phyloP scores from a whole-genome alignment of 2,888 invertebrate species.

The Aleiodes testaceus region DNA sequence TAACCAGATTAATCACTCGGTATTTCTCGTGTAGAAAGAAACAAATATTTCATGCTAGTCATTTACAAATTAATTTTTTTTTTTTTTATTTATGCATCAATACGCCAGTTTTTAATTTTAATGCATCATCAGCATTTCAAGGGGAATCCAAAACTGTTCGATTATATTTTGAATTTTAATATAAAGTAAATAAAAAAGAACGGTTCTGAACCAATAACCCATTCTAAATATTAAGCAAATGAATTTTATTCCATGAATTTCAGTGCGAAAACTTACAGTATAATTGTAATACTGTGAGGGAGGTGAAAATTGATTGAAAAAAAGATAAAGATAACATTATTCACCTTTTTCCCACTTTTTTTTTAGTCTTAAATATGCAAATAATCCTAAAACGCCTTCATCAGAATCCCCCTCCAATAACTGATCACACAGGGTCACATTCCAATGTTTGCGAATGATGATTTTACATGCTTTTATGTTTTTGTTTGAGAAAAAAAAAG shows the following conservation, averaged over 20 bases:
- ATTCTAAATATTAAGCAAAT: slow-evolving; percentile 10
- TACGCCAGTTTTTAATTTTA: no score
- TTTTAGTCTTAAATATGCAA: not conserved
- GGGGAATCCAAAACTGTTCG: no score
- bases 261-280: slow-evolving; percentile 4
- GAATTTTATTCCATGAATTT: slow-evolving; percentile 17
- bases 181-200: not conserved
- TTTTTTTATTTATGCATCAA: slow-evolving; percentile 49
- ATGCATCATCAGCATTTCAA: no score
- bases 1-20: no score
- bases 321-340: not conserved
- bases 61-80: slow-evolving; percentile 59
- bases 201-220: not conserved
- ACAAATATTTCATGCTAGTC: slow-evolving; percentile 62
- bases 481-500: slow-evolving; percentile 12
- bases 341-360: not conserved
- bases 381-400: not conserved
- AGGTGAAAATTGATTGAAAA: slow-evolving; percentile 7
- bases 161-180: no score
- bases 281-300: slow-evolving; percentile 10
- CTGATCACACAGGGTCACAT: not conserved
- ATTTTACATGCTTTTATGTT: not conserved
- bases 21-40: not conserved
- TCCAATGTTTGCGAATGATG: slow-evolving; percentile 17
- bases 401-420: not conserved